A percentile compares a stretch with the other conserved stretches of the same genome.
Evolutionary conservation across 2,113 vertebrate species (phyloP).

Genomic region (Sebastes schlegelii): DNA sequence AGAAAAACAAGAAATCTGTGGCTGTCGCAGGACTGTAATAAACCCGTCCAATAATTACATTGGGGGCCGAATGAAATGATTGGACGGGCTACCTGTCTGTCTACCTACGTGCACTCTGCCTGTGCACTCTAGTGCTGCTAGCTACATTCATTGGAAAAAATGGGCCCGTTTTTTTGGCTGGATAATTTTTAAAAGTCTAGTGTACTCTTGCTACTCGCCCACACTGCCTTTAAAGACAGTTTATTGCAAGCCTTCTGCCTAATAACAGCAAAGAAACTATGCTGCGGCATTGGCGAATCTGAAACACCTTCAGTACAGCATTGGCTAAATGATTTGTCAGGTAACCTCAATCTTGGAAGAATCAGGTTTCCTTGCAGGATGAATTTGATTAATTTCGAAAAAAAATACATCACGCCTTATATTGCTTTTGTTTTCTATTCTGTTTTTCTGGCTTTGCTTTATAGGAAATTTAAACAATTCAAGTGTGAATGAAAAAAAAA

Average conservation of each 20-base stretch:
- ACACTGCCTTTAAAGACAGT: neutral
- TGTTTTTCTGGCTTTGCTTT: neutral
- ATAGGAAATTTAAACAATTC: neutral
- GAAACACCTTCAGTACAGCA: neutral
- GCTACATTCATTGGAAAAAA: no score
- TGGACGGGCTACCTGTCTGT: no score
- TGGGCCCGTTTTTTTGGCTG: no score
- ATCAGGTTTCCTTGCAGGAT: neutral
- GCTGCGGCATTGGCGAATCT: neutral
- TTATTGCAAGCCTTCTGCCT: neutral
- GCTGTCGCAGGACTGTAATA: no score
- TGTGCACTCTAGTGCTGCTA: no score
- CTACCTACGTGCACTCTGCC: no score
- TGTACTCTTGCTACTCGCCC: no score
- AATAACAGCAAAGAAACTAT: neutral
- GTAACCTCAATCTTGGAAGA: neutral
- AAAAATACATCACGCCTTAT: neutral
- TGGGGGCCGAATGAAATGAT: no score
- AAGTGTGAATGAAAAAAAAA: neutral
- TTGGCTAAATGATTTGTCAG: constrained; percentile 16
- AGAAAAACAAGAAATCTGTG: no score
- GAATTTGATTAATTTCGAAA: neutral
- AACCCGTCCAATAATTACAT: no score
- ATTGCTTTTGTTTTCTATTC: constrained; percentile 8
- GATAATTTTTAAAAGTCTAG: no score